Evolutionary conservation across 2,113 vertebrate genomes (phyloP).

Genomic region (Nycticebus coucang): DNA sequence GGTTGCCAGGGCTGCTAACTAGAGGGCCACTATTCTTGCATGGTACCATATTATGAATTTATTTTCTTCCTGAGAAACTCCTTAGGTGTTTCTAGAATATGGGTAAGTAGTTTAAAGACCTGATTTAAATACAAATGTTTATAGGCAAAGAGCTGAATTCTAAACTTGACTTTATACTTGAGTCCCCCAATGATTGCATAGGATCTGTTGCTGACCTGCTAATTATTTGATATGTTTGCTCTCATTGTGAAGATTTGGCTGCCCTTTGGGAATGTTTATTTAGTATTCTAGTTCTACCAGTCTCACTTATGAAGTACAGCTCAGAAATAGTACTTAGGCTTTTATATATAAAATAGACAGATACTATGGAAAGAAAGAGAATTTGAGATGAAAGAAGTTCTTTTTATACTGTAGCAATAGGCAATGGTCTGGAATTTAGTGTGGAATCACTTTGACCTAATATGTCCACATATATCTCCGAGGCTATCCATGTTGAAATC

Average conservation of each 20-base stretch:
- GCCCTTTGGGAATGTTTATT: not conserved
- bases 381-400: not conserved
- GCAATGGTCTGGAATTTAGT: not conserved
- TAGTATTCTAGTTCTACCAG: not conserved
- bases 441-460: not conserved
- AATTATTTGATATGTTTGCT: not conserved
- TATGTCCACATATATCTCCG: not conserved
- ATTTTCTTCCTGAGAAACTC: constrained; percentile 25
- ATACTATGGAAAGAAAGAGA: not conserved
- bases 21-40: not conserved
- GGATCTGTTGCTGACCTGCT: not conserved
- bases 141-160: not conserved
- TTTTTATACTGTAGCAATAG: not conserved
- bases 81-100: not conserved
- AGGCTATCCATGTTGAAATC: not conserved
- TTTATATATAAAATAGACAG: not conserved
- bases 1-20: not conserved
- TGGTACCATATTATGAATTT: not conserved
- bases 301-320: not conserved
- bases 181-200: not conserved
- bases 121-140: not conserved
- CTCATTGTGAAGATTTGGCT: not conserved
- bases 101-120: constrained; percentile 15
- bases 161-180: not conserved
- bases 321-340: not conserved